These are phyloP conservation scores for Phacellophora camtschatica DNA, from an alignment of 30 jellyfish, hydroid and myxozoan species.

Conservation along the genomic window DNA sequence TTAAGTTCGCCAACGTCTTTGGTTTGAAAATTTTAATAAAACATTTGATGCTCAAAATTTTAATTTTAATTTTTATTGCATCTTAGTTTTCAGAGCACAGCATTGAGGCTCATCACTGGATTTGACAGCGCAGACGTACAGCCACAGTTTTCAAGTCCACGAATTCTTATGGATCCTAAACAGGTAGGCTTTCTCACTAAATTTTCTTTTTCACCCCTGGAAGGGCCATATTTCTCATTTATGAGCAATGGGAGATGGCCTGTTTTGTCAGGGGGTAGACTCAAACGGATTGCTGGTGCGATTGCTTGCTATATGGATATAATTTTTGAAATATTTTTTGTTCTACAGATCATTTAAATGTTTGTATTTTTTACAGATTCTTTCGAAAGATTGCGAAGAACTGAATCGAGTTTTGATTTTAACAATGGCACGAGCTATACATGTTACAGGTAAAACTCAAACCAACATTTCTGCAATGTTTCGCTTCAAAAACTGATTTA, in stretches of 20 bases:
- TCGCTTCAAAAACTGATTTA: no score
- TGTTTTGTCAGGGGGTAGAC: no score
- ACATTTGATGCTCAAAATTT: background rate
- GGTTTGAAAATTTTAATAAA: no score
- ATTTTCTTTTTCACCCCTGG: background rate
- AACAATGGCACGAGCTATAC: slow-evolving; percentile 95
- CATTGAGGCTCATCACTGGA: slow-evolving; percentile 83
- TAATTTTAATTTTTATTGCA: background rate
- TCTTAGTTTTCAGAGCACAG: slow-evolving; percentile 86
- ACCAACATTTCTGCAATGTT: no score
- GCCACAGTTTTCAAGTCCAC: slow-evolving; percentile 83
- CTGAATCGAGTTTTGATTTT: slow-evolving; percentile 81
- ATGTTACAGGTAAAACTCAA: slow-evolving; percentile 91
- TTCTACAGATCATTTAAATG: no score
- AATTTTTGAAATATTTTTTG: no score
- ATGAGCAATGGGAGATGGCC: no score
- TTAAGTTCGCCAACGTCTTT: no score
- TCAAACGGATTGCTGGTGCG: no score
- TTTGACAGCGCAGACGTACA: slow-evolving; percentile 95
- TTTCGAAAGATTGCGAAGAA: slow-evolving; percentile 94
- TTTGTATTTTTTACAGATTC: slow-evolving; percentile 33
- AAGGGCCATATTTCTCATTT: no score
- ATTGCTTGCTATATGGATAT: no score
- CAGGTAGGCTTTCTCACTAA: slow-evolving; percentile 21
- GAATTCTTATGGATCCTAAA: slow-evolving; percentile 75